Evolutionary conservation across 2,888 invertebrate species (phyloP), one percentile per base, ranked within the genome.

Genomic region (Alloscopus bannaensis): DNA sequence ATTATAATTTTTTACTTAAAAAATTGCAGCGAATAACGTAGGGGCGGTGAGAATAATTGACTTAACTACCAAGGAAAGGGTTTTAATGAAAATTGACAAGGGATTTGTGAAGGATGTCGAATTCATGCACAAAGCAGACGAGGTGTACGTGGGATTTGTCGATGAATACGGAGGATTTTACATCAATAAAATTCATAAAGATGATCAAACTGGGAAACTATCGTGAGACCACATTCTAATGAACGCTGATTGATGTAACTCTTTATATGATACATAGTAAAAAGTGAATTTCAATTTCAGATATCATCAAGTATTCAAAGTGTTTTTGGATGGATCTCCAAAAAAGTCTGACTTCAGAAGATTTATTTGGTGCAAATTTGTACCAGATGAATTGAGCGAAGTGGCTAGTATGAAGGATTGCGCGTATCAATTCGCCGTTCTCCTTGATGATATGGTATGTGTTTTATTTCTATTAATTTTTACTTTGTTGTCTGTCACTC

Each of bases 321-420:
- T 93, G 4, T 90, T 89, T 40, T 90, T 92, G 77, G 89, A 89
- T 29, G 84, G 83, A 18, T 69, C 83, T 42, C 36, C 65, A 1
- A 80, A 65, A n/a, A 57, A 70, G 29, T 69, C 71, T 3, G 82
- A 84, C 28, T 68, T 89, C 87, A 92, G 93, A 86, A 90, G 95
- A 84, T 93, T 97, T 52, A 94, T 96, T 86, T 98, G 98, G 98
- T 98, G 98, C 87, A 96, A 97, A 0, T 97, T 93, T 90, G 93
- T 96, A 80, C 95, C 95, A 0, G 91, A 91, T 75, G 92, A 92
- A 81, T 88, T 88, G 28, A 81, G 80, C 24, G 80, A 82, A 22
- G 81, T 81, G 6, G 88, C 90, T 2, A 72, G 84, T 28, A 83
- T 86, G 6, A 93, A 93, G 52, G 93, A 93, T 86, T 92, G 93